Evolutionary conservation across 2,888 invertebrate genomes (phyloP).

Genomic region (Bellardia pandia): DNA sequence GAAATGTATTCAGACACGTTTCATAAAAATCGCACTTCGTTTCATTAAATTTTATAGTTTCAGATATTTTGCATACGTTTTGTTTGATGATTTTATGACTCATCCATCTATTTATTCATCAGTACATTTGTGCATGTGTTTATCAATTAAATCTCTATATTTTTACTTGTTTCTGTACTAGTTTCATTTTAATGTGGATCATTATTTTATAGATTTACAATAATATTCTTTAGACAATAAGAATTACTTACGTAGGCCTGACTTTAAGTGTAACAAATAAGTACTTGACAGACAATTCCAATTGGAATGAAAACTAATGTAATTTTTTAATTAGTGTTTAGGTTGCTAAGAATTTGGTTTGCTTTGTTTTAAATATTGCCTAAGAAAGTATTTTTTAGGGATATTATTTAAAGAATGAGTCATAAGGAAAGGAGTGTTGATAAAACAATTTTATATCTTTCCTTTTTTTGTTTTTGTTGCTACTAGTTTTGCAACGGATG

Average conservation of each 20-base stretch:
- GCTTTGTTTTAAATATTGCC: no score
- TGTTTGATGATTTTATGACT: constrained; percentile 18
- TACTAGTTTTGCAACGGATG: constrained; percentile 9
- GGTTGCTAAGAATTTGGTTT: no score
- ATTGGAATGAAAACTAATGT: no score
- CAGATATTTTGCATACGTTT: constrained; percentile 9
- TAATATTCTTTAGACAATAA: constrained; percentile 9
- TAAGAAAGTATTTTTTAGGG: no score
- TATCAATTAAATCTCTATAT: constrained; percentile 21
- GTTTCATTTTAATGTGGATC: constrained; percentile 35
- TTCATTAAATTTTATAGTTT: not conserved
- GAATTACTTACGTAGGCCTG: not conserved
- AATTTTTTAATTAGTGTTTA: no score
- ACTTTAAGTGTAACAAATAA: not conserved
- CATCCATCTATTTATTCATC: constrained; percentile 19
- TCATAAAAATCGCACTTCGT: not conserved
- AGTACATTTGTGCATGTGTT: not conserved
- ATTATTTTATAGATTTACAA: not conserved
- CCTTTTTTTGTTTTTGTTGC: constrained; percentile 20
- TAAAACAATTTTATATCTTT: constrained; percentile 36
- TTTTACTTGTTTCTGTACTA: constrained; percentile 22
- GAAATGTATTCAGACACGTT: not conserved
- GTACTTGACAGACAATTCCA: no score
- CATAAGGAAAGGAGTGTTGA: constrained; percentile 45
- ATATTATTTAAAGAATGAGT: constrained; percentile 28